A percentile compares a stretch with the other conserved stretches of the same genome.
Evolutionary conservation across 1,140 invertebrate genomes (phyloP).

Genomic region (Brachionus asplanchnoidis): DNA sequence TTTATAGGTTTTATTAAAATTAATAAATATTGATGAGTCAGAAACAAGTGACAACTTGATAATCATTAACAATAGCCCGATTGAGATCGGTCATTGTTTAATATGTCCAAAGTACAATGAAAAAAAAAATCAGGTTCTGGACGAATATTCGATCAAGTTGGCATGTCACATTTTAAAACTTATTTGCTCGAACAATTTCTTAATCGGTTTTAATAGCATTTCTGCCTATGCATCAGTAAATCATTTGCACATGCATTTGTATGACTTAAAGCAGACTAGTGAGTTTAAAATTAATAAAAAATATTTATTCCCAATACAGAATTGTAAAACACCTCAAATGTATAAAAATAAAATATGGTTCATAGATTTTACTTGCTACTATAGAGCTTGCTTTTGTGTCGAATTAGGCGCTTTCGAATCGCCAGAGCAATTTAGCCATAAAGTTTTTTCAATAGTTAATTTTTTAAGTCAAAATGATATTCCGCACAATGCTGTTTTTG

Average conservation of each 20-base stretch:
- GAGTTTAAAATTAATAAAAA: background rate
- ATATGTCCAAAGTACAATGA: background rate
- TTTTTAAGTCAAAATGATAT: background rate
- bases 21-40: background rate
- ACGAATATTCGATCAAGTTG: conserved; percentile 6
- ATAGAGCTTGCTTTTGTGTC: background rate
- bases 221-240: conserved; percentile 22
- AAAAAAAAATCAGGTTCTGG: conserved; percentile 16
- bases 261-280: background rate
- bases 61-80: conserved; percentile 34
- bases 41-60: background rate
- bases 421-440: background rate
- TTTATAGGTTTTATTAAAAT: background rate
- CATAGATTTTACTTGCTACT: background rate
- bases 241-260: conserved; percentile 23
- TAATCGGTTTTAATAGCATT: conserved; percentile 36
- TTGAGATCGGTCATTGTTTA: background rate
- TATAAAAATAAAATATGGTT: background rate
- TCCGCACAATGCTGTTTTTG: conserved; percentile 20
- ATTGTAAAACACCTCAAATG: background rate
- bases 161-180: background rate
- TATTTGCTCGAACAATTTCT: background rate
- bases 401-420: background rate
- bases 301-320: conserved; percentile 29
- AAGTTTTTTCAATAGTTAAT: background rate